These are phyloP conservation scores for Psophia crepitans DNA, from an alignment of 2,113 vertebrate species.

Conservation along the genomic window DNA sequence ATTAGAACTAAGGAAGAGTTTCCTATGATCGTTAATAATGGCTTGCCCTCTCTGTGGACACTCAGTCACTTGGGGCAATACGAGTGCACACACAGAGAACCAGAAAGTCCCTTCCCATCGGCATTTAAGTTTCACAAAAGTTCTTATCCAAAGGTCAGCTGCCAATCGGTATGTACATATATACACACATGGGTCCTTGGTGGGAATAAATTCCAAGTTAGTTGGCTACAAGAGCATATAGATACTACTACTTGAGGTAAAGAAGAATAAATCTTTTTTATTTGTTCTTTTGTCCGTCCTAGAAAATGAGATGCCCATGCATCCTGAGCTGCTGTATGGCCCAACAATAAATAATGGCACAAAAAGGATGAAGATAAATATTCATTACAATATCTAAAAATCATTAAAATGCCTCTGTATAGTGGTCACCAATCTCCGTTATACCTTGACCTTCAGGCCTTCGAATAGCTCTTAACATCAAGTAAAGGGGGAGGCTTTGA, in stretches of 20 bases:
- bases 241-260: neutral
- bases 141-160: constrained; percentile 60
- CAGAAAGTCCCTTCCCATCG: neutral
- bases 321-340: neutral
- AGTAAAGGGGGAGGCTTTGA: neutral
- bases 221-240: constrained; percentile 18
- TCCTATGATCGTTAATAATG: neutral
- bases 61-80: neutral
- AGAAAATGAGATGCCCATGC: neutral
- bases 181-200: constrained; percentile 20
- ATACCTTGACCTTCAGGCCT: neutral
- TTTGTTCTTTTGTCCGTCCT: neutral
- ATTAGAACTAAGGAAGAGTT: neutral
- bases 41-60: neutral
- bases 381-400: neutral
- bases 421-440: neutral
- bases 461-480: neutral
- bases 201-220: constrained; percentile 52
- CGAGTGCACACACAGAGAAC: neutral
- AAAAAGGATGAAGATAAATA: neutral
- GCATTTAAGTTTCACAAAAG: constrained; percentile 27
- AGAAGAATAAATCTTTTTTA: neutral
- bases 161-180: constrained; percentile 26
- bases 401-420: neutral
- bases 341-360: neutral